Evolutionary conservation across 1,140 invertebrate genomes (phyloP).

Genomic region (Bradysia coprophila): DNA sequence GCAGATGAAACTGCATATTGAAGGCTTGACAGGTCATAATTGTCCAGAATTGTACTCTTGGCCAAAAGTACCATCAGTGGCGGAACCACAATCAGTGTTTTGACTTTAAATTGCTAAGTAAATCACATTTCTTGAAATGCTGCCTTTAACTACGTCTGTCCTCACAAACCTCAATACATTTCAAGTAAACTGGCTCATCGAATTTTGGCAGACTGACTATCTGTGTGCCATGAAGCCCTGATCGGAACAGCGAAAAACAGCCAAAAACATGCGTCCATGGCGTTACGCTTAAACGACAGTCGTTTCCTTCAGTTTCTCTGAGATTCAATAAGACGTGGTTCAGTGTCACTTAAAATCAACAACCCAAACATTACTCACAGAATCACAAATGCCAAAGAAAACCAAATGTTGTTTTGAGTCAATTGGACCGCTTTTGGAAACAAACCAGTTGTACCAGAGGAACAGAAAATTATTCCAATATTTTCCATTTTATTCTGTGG

Average conservation of each 20-base stretch:
- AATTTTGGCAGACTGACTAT: constrained; percentile 45
- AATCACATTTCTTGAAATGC: too few relatives aligned
- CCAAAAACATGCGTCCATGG: too few relatives aligned
- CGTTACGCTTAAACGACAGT: too few relatives aligned
- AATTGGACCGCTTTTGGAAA: constrained; percentile 73
- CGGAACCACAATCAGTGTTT: constrained; percentile 37
- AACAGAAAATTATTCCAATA: constrained; percentile 25
- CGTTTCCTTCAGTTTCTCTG: too few relatives aligned
- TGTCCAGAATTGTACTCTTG: constrained; percentile 37
- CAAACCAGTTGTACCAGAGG: constrained; percentile 59
- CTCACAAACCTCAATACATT: too few relatives aligned
- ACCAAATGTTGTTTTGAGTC: constrained; percentile 46
- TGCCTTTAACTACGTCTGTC: too few relatives aligned
- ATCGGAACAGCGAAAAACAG: too few relatives aligned
- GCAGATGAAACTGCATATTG: constrained; percentile 36
- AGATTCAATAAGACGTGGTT: background rate
- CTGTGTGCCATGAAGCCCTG: too few relatives aligned
- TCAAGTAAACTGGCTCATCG: constrained; percentile 43
- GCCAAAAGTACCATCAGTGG: constrained; percentile 41
- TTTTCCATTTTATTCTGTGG: constrained; percentile 14
- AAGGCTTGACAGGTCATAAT: constrained; percentile 37
- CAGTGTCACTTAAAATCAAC: too few relatives aligned
- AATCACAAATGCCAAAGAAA: too few relatives aligned
- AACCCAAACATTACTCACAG: too few relatives aligned
- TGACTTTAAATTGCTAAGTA: constrained; percentile 29